Evolutionary conservation across 2,797 vertebrate species (phyloP), one percentile per base, ranked within the genome.

Genomic region (Anas georgica): DNA sequence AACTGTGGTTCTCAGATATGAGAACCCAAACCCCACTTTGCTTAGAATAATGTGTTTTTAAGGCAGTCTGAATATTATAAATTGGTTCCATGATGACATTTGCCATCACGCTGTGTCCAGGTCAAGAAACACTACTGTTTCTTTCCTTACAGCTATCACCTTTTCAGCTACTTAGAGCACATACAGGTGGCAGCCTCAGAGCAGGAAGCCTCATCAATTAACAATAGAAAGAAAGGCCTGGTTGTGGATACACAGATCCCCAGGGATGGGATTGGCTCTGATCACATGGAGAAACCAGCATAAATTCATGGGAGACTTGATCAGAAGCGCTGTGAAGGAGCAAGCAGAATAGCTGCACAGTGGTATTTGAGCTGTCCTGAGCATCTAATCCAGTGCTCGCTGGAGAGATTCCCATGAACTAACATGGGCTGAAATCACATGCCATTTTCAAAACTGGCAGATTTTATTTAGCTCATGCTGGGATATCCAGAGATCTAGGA

Each of bases 391-490:
- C 67, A 20, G 48, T 39, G 20, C 39, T 83, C 31, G 23, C 22
- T 66, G 0, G 0, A 26, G 41, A 81, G 55, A 31, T 58, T 74
- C 56, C 45, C 67, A 7, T 20, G 45, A 92, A 75, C 22, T 68
- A 79, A 48, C 7, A 87, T 2, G 33, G 20, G 16, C 70, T 52
- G 0, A 0, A 74, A 73, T 81, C 33, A 75, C 54, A n/a, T 0
- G 1, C 50, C 46, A 6, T 54, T 91, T 86, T 84, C 74, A 88
- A 66, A 78, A 43, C 52, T 33, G 50, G 33, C 84, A 43, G 4
- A 10, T 20, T 58, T 63, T 55, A 41, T 54, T 86, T 52, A 39
- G 5, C 39, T 93, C 77, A 23, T 10, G 10, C 46, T 74, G 63
- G 35, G n/a, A 43, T 83, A 88, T 66, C 70, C 74, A 73, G 59